phyloP scores from a whole-genome alignment of 2,113 vertebrate species.

The Elephas maximus region DNA sequence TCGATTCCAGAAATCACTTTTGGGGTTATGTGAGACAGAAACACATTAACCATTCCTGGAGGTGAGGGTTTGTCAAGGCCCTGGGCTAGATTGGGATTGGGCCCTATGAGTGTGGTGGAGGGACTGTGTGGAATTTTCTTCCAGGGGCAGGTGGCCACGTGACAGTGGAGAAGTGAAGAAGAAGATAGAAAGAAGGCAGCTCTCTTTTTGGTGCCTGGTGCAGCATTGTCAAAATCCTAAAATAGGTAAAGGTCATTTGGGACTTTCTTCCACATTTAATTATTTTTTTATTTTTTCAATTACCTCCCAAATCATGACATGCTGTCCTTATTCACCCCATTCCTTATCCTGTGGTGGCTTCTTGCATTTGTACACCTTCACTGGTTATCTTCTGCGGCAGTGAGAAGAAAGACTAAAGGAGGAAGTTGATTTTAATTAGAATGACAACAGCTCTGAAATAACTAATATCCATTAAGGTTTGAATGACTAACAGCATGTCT shows the following conservation, averaged over 20 bases:
- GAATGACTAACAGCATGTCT: conserved; percentile 52
- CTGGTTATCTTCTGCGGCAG: neutral
- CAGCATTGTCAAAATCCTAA: conserved; percentile 41
- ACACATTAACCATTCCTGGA: neutral
- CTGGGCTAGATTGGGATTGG: neutral
- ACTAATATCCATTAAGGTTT: neutral
- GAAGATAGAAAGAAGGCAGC: neutral
- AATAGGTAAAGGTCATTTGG: neutral
- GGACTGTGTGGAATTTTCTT: neutral
- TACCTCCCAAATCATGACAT: neutral
- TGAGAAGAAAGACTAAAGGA: neutral
- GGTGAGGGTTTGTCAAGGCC: neutral
- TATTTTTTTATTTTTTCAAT: neutral
- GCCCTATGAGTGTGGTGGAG: neutral
- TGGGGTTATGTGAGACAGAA: neutral
- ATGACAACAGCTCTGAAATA: neutral
- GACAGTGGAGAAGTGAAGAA: neutral
- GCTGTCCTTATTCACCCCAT: neutral
- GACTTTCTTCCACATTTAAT: neutral
- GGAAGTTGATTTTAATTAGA: conserved; percentile 49
- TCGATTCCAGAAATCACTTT: conserved; percentile 31
- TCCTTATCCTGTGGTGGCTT: neutral
- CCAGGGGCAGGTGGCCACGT: neutral
- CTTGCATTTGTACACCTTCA: neutral
- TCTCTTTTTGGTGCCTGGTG: neutral